A percentile compares a stretch with the other conserved stretches of the same genome.
phyloP scores from a whole-genome alignment of 2,797 vertebrate genomes.

The Takifugu ocellatus region DNA sequence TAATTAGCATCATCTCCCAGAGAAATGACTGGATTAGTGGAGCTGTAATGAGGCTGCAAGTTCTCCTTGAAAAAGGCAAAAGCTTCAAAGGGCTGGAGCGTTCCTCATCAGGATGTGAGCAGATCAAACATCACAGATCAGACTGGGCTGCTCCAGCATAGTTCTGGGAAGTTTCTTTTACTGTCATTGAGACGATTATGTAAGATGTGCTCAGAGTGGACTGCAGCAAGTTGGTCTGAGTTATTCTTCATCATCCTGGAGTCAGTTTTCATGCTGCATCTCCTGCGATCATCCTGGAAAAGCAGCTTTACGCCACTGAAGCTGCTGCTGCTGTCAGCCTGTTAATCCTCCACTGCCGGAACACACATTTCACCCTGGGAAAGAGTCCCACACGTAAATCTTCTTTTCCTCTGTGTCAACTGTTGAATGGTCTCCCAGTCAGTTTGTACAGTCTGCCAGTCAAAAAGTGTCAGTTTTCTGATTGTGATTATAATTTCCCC shows the following conservation, averaged over 20 bases:
- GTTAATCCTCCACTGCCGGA: no score
- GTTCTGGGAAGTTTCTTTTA: slow-evolving; percentile 18
- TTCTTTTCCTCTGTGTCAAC: no score
- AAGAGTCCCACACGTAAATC: no score
- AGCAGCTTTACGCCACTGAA: slow-evolving; percentile 30
- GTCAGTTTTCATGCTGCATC: neutral
- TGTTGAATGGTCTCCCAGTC: no score
- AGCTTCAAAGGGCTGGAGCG: slow-evolving; percentile 39
- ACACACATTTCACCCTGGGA: no score
- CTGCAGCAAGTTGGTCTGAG: neutral
- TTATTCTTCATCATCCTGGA: neutral
- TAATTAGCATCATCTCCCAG: slow-evolving; percentile 32
- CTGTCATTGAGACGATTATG: slow-evolving; percentile 22
- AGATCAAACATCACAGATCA: slow-evolving; percentile 21
- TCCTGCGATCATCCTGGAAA: slow-evolving; percentile 35
- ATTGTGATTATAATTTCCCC: no score
- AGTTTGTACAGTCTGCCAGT: no score
- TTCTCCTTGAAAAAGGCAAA: slow-evolving; percentile 12
- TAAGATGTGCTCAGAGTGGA: slow-evolving; percentile 13
- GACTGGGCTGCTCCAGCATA: slow-evolving; percentile 15
- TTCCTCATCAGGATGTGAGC: slow-evolving; percentile 10
- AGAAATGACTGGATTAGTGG: slow-evolving; percentile 15
- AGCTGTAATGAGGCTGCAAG: slow-evolving; percentile 27
- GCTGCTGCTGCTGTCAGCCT: no score
- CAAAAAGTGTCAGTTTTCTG: no score